Conservation (phyloP, 2,888 invertebrate species). For the Dorcus parallelipipedus region DNA sequence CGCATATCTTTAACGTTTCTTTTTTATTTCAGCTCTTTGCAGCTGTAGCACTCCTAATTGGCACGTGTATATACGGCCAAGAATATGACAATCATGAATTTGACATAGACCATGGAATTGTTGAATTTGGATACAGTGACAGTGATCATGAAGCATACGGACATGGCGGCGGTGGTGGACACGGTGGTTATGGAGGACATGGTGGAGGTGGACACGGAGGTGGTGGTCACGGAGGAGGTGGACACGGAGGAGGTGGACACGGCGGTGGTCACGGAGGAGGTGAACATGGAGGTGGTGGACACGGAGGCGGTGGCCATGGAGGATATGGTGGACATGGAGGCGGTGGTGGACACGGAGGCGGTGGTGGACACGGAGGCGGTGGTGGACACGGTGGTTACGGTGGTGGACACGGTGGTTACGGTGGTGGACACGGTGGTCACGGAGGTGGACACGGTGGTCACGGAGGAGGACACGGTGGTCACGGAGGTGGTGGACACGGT, state of each 20-base stretch:
- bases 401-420: background rate
- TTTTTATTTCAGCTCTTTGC: no score
- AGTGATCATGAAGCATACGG: no score
- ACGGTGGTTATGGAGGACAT: background rate
- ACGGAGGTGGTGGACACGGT: background rate
- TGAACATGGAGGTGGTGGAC: conserved; percentile 1
- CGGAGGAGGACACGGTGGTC: background rate
- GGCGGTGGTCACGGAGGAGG: conserved; percentile 6
- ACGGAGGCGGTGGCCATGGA: background rate
- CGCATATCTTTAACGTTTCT: no score
- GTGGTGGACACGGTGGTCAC: background rate
- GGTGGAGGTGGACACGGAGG: conserved; percentile 1
- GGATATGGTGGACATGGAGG: background rate
- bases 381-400: background rate
- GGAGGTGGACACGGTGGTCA: background rate
- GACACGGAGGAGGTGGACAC: conserved; percentile 5
- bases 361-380: background rate
- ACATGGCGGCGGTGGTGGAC: background rate
- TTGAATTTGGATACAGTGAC: no score
- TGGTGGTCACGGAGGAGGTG: background rate
- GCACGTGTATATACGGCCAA: no score
- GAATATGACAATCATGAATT: no score
- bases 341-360: background rate
- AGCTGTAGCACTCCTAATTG: no score
- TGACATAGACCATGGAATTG: no score